Evolutionary conservation across 2,888 invertebrate species (phyloP).

Genomic region (Temnothorax rugatulus): DNA sequence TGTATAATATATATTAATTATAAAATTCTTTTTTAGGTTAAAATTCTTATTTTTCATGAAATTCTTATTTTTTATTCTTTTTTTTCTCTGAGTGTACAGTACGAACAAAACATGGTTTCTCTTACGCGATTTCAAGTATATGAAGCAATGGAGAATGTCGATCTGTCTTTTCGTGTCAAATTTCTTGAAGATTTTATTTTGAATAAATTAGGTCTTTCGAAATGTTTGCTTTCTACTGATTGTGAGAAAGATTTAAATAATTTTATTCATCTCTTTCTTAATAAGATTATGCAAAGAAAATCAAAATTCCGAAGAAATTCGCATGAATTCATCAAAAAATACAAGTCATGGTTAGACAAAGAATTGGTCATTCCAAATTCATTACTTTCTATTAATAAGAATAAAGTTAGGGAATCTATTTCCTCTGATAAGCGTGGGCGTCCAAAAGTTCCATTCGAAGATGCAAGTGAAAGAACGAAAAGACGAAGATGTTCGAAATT

Average conservation of each 20-base stretch:
- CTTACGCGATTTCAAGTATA: background rate
- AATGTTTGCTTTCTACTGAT: background rate
- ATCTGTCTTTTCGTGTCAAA: background rate
- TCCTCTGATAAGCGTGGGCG: background rate
- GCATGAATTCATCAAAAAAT: background rate
- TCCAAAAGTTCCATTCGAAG: background rate
- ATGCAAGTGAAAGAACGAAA: slow-evolving; percentile 10
- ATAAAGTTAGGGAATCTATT: background rate
- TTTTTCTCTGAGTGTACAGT: too few relatives aligned
- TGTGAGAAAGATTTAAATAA: background rate
- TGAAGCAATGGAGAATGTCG: background rate
- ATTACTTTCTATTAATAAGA: background rate
- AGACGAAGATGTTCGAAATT: slow-evolving; percentile 4
- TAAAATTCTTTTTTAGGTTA: too few relatives aligned
- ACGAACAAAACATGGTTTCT: background rate
- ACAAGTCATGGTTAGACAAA: too few relatives aligned
- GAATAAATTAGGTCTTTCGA: background rate
- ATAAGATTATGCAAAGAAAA: background rate
- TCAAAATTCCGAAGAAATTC: background rate
- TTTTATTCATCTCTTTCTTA: background rate
- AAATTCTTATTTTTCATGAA: too few relatives aligned
- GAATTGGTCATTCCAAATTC: background rate
- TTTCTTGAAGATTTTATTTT: background rate
- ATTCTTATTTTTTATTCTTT: too few relatives aligned
- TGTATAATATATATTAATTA: too few relatives aligned